Conservation (phyloP, 2,888 invertebrate genomes). For the Argynnis bischoffii region DNA sequence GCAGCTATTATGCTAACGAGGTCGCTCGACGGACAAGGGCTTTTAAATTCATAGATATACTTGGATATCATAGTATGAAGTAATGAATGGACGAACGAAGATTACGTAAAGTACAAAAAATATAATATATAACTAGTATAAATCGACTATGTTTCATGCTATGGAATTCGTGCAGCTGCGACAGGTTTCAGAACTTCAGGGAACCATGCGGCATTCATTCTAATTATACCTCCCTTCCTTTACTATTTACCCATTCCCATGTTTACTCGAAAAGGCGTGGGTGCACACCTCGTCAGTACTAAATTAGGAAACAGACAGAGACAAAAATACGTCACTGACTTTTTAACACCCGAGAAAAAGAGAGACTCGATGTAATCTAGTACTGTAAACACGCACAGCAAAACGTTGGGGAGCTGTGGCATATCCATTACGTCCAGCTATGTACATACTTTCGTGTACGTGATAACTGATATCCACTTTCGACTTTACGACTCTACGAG, state of each 20-base stretch:
- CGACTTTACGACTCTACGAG: conserved; percentile 53
- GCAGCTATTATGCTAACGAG: conserved; percentile 42
- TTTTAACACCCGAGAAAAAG: conserved; percentile 57
- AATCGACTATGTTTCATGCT: conserved; percentile 8
- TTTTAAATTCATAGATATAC: conserved; percentile 28
- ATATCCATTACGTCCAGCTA: conserved; percentile 64
- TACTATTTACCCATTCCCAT: conserved; percentile 77
- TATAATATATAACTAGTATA: not conserved
- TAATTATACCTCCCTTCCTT: conserved; percentile 78
- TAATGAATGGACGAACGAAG: not conserved
- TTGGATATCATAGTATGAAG: conserved; percentile 5
- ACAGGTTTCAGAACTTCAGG: conserved; percentile 42
- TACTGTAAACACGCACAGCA: conserved; percentile 53
- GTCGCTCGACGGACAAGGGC: conserved; percentile 59
- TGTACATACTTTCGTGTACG: conserved; percentile 42
- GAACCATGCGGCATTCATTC: conserved; percentile 70
- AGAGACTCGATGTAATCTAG: conserved; percentile 58
- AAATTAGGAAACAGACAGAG: conserved; percentile 76
- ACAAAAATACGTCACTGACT: conserved; percentile 61
- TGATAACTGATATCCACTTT: conserved; percentile 66
- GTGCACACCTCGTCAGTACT: conserved; percentile 63
- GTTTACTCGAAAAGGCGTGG: conserved; percentile 80
- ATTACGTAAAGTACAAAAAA: not conserved
- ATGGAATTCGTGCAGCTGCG: conserved; percentile 31
- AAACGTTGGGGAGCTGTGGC: conserved; percentile 66